Evolutionary conservation across 2,113 vertebrate species (phyloP), one percentile per base, ranked within the genome.

Genomic region (Syrmaticus mikado): DNA sequence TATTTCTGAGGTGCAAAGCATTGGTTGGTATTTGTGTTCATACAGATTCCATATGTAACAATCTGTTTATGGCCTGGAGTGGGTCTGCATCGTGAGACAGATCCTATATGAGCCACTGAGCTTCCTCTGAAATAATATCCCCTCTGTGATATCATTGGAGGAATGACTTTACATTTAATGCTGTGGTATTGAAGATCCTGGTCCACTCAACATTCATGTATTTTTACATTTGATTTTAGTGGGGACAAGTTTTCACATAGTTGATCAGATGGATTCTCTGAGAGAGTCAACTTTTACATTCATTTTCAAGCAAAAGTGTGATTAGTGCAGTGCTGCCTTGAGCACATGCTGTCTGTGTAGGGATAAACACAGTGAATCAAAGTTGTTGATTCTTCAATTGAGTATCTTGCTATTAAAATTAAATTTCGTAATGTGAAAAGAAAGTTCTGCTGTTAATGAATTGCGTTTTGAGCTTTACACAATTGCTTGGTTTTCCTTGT

Each of bases 81-180:
- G 1, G 1, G 19, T 94, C 62, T 76, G 62, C 52, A 50, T 1
- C 45, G 46, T 34, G 48, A 43, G 36, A 61, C 45, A 68, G 71
- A 75, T 61, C 36, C 78, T 66, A 20, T 1, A 22, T 0, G 2
- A 81, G 40, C 58, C 64, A 32, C n/a, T n/a, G 61, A 61, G 50
- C 34, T 1, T 2, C n/a, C 55, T 24, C 46, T 55, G 79, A 27
- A 32, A 43, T 3, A 28, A 64, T 40, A 28, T 12, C n/a, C 25
- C 25, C 25, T 32, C 0, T 2, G 6, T 36, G 32, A 14, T 67
- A 21, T 27, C n/a, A 21, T 1, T 3, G 0, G 8, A 10, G 5
- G 13, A 8, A 36, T 19, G 25, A 76, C 7, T 27, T 87, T 67
- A 20, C 1, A 1, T 32, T 25, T 52, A 12, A 15, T 46, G 16